phyloP scores from a whole-genome alignment of 1,140 invertebrate species.

The Aricia agestis region DNA sequence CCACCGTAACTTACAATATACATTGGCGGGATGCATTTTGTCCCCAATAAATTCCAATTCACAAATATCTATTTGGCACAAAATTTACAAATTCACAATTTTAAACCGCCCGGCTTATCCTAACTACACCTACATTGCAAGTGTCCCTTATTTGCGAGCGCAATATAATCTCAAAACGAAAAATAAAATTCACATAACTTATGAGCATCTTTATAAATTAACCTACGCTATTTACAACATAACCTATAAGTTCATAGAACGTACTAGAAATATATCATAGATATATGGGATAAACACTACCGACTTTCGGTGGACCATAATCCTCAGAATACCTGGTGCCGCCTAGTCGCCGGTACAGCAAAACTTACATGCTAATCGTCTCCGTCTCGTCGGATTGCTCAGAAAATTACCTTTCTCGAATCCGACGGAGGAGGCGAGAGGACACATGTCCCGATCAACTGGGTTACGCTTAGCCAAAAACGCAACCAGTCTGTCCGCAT shows the following conservation, averaged over 20 bases:
- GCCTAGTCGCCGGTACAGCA: slow-evolving; percentile 65
- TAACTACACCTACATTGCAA: slow-evolving; percentile 45
- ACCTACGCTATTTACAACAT: slow-evolving; percentile 51
- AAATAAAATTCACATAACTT: slow-evolving; percentile 21
- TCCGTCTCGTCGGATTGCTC: slow-evolving; percentile 65
- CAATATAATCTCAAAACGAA: slow-evolving; percentile 17
- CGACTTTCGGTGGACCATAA: slow-evolving; percentile 71
- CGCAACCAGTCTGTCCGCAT: slow-evolving; percentile 60
- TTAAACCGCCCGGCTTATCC: slow-evolving; percentile 34
- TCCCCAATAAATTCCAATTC: slow-evolving; percentile 60
- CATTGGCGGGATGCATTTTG: slow-evolving; percentile 58
- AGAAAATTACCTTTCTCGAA: slow-evolving; percentile 75
- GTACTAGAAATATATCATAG: slow-evolving; percentile 96
- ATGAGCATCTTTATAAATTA: slow-evolving; percentile 16
- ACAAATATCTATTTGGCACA: slow-evolving; percentile 68
- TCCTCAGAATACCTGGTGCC: slow-evolving; percentile 34
- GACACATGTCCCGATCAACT: slow-evolving; percentile 45
- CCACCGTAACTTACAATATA: slow-evolving; percentile 36
- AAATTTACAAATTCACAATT: slow-evolving; percentile 44
- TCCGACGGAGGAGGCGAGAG: slow-evolving; percentile 56
- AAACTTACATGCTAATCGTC: slow-evolving; percentile 51
- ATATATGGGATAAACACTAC: slow-evolving; percentile 95
- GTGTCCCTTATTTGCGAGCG: slow-evolving; percentile 34
- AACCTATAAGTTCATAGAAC: slow-evolving; percentile 89
- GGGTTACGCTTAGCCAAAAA: slow-evolving; percentile 57